Conservation (phyloP, 2,888 invertebrate species). For the Selenia dentaria region DNA sequence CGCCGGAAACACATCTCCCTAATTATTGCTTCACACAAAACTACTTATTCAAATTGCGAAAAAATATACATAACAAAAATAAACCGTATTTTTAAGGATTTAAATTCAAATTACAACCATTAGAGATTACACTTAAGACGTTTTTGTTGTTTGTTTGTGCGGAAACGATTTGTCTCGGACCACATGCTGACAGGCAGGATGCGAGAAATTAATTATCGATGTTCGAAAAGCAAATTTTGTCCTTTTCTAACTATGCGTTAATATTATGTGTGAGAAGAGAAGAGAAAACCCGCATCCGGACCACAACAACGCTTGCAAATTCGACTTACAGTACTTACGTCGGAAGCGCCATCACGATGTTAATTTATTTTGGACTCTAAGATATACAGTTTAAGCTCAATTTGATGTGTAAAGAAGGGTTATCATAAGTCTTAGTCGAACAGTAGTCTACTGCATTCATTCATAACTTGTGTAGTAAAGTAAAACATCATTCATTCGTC, state of each 20-base stretch:
- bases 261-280: conserved; percentile 36
- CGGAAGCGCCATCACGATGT: not conserved
- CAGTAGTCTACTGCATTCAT: too few species aligned
- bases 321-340: not conserved
- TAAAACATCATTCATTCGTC: not conserved
- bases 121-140: conserved; percentile 10
- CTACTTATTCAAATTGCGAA: conserved; percentile 30
- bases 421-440: too few species aligned
- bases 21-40: conserved; percentile 51
- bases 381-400: rapidly evolving
- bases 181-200: conserved; percentile 79
- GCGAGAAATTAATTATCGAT: conserved; percentile 75
- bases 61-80: conserved; percentile 18
- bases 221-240: conserved; percentile 57
- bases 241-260: conserved; percentile 32
- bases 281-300: conserved; percentile 50
- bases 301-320: conserved; percentile 43
- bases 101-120: not conserved
- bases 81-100: conserved; percentile 21
- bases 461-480: conserved; percentile 14
- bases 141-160: conserved; percentile 35
- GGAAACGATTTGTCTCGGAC: conserved; percentile 81
- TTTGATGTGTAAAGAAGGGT: conserved; percentile 15
- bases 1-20: conserved; percentile 68
- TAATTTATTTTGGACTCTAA: conserved; percentile 18